A percentile compares a stretch with the other conserved stretches of the same genome.
These are phyloP conservation scores for Xyliphius kryptos DNA, from an alignment of 2,113 vertebrate genomes.

Conservation along the genomic window DNA sequence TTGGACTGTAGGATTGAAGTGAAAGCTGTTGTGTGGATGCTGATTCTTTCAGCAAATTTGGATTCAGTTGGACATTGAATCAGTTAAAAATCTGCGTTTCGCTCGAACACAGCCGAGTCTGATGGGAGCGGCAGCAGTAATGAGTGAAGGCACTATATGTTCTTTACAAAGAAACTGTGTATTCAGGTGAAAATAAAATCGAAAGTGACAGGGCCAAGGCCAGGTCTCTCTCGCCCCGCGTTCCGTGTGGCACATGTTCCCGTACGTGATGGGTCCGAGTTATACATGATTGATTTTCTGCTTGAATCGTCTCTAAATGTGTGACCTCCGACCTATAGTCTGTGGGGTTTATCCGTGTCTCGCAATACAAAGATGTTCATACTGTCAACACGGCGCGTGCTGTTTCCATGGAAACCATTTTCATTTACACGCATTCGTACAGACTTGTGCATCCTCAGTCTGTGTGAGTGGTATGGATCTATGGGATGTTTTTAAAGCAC, in stretches of 20 bases:
- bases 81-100: too few relatives aligned
- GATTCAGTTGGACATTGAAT: not conserved
- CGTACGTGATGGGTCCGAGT: not conserved
- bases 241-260: too few relatives aligned
- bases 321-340: not conserved
- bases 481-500: not conserved
- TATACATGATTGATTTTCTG: constrained; percentile 8
- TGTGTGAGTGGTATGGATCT: not conserved
- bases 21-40: too few relatives aligned
- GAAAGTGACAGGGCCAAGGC: not conserved
- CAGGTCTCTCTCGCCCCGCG: not conserved
- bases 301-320: not conserved
- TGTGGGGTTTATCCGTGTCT: too few relatives aligned
- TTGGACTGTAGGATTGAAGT: too few relatives aligned
- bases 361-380: not conserved
- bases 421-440: too few relatives aligned
- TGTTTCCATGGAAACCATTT: constrained; percentile 3
- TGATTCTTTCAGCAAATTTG: too few relatives aligned
- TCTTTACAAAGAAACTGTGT: not conserved
- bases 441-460: not conserved
- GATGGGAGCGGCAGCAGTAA: not conserved
- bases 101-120: not conserved
- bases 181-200: not conserved
- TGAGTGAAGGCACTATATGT: not conserved
- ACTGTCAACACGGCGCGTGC: not conserved